A percentile compares a stretch with the other conserved stretches of the same genome.
Conservation (phyloP, 2,113 vertebrate species). For the Brachypteracias leptosomus region DNA sequence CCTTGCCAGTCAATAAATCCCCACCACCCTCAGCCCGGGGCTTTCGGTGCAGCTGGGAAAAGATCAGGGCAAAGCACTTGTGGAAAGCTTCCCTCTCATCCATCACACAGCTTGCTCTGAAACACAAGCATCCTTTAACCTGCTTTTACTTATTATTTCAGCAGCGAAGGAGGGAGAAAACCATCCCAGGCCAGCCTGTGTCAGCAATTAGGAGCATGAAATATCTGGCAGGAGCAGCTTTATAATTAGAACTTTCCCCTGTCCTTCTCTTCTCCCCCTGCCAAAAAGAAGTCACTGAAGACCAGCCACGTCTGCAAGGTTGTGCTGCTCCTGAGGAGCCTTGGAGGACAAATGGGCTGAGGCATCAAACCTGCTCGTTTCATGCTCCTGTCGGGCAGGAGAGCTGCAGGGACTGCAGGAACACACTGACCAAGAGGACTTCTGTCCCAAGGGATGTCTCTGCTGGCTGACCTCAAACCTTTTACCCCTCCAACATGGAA, state of each 20-base stretch:
- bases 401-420: not conserved
- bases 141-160: not conserved
- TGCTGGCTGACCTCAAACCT: not conserved
- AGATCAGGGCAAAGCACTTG: not conserved
- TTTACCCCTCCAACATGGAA: no score
- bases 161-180: not conserved
- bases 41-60: not conserved
- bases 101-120: not conserved
- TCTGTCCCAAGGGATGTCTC: not conserved
- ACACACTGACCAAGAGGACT: not conserved
- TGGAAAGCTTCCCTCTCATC: not conserved
- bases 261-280: not conserved
- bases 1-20: not conserved
- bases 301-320: not conserved
- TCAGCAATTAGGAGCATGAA: constrained; percentile 34
- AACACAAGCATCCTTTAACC: not conserved
- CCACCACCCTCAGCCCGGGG: not conserved
- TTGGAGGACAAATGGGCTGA: fast-evolving
- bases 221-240: not conserved
- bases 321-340: not conserved
- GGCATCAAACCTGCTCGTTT: not conserved
- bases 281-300: not conserved
- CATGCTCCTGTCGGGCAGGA: fast-evolving
- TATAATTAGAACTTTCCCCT: not conserved
- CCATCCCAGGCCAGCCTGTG: not conserved